These are phyloP conservation scores for Embidobia sp. DNA, from an alignment of 2,888 invertebrate genomes.

Conservation along the genomic window DNA sequence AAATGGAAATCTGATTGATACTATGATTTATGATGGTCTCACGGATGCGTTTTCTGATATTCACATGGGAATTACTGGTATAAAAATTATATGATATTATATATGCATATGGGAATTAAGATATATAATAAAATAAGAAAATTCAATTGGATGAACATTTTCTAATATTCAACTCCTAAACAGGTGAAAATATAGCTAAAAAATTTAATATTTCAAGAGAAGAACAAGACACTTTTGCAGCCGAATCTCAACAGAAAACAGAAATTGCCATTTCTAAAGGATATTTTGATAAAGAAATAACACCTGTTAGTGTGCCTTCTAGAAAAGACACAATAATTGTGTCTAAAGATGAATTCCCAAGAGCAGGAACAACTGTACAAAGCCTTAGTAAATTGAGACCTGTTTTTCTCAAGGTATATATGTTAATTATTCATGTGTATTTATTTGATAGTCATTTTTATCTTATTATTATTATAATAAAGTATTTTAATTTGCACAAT, in stretches of 20 bases:
- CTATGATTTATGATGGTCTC: conserved; percentile 87
- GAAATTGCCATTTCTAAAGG: conserved; percentile 85
- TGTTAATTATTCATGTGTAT: too few relatives aligned
- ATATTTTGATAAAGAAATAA: conserved; percentile 87
- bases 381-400: conserved; percentile 85
- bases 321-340: conserved; percentile 82
- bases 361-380: conserved; percentile 84
- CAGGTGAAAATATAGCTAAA: conserved; percentile 90
- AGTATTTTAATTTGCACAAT: too few relatives aligned
- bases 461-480: too few relatives aligned
- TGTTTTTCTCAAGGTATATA: conserved; percentile 84
- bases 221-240: conserved; percentile 88
- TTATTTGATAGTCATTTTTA: too few relatives aligned
- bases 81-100: too few relatives aligned
- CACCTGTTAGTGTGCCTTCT: conserved; percentile 84
- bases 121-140: too few relatives aligned
- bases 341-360: conserved; percentile 87
- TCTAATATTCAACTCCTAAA: too few relatives aligned
- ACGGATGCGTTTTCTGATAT: conserved; percentile 88
- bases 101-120: too few relatives aligned
- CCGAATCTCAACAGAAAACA: conserved; percentile 86
- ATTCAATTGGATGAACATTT: too few relatives aligned
- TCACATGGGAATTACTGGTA: conserved; percentile 92
- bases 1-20: conserved; percentile 84
- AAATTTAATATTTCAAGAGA: conserved; percentile 85